Percentiles rank a stretch among this genome's conserved stretches.
Conservation (phyloP, 2,113 vertebrate genomes). For the Lasiurus cinereus region DNA sequence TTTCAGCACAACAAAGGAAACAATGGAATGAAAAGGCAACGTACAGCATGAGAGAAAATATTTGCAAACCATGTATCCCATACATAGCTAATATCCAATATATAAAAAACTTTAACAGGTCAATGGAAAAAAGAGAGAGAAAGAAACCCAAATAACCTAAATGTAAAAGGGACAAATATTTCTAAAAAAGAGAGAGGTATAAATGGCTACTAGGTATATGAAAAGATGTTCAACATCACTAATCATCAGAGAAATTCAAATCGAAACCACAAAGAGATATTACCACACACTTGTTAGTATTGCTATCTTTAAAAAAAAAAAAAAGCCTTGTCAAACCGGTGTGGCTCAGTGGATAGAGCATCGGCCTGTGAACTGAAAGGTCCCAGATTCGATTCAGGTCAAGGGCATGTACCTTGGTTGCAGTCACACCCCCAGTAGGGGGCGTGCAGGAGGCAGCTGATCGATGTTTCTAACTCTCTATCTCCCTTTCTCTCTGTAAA, state of each 20-base stretch:
- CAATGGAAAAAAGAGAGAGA: neutral
- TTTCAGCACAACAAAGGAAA: neutral
- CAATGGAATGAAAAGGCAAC: neutral
- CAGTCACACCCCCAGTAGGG: no score
- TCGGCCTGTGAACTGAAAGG: no score
- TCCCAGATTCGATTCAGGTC: no score
- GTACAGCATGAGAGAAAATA: neutral
- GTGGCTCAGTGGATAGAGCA: no score
- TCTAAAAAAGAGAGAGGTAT: neutral
- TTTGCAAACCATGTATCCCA: neutral
- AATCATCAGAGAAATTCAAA: conserved; percentile 1
- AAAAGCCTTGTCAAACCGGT: no score
- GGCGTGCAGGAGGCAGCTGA: no score
- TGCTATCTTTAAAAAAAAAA: neutral
- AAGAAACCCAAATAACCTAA: neutral
- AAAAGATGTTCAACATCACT: neutral
- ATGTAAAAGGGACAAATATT: neutral
- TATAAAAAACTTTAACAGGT: neutral
- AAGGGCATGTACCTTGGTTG: no score
- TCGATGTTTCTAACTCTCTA: no score
- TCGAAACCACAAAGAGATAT: neutral
- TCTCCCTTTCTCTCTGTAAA: no score
- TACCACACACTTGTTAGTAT: neutral
- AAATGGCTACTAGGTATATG: neutral
- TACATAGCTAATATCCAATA: neutral